phyloP scores from a whole-genome alignment of 2,797 vertebrate genomes.

The Pseudochaenichthys georgianus region DNA sequence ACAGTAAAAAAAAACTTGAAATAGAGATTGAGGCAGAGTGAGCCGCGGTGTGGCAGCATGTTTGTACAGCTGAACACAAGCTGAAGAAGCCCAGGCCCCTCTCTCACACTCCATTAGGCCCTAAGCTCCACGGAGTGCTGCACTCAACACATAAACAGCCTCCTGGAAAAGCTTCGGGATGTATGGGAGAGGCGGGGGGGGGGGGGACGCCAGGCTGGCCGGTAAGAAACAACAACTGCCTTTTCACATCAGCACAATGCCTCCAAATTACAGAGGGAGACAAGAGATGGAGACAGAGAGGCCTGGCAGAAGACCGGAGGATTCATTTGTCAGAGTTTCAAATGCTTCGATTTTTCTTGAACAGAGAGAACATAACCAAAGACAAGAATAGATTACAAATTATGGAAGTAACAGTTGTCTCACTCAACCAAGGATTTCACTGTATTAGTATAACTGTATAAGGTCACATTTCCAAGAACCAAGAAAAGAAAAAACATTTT shows the following conservation, averaged over 20 bases:
- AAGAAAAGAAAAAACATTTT: not conserved
- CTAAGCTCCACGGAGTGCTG: constrained; percentile 92
- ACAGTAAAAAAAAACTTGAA: not conserved
- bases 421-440: not conserved
- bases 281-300: constrained; percentile 52
- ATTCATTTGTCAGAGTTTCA: constrained; percentile 33
- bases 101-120: constrained; percentile 96
- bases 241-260: constrained; percentile 82
- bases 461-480: not conserved
- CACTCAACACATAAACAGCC: constrained; percentile 97
- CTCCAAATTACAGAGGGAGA: constrained; percentile 69
- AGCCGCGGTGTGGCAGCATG: constrained; percentile 85
- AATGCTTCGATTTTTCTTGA: constrained; percentile 5
- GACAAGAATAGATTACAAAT: not conserved
- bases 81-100: constrained; percentile 95
- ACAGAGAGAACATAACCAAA: not conserved
- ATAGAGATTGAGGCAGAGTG: constrained; percentile 57
- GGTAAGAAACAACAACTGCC: constrained; percentile 87
- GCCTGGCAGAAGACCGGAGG: constrained; percentile 45
- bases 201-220: constrained; percentile 71
- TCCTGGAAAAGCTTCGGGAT: constrained; percentile 88
- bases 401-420: no score
- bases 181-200: constrained; percentile 80
- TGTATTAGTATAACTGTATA: not conserved
- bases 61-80: constrained; percentile 99